A percentile compares a stretch with the other conserved stretches of the same genome.
phyloP scores from a whole-genome alignment of 2,888 invertebrate species.

The Tyria jacobaeae region DNA sequence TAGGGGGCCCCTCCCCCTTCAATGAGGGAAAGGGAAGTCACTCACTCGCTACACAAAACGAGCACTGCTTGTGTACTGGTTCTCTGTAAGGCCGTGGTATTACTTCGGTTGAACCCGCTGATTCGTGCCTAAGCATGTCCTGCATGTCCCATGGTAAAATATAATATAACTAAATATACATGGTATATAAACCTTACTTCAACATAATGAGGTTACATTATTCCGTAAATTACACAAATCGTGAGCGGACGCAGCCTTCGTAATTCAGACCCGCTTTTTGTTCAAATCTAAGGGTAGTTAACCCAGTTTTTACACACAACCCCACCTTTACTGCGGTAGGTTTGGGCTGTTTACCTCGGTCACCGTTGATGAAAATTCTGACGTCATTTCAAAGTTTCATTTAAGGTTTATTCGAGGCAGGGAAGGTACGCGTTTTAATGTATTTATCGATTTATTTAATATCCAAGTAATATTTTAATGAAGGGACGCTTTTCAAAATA shows the following conservation, averaged over 20 bases:
- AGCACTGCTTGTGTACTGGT: too few relatives aligned
- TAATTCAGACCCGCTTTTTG: constrained; percentile 14
- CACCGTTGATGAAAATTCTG: constrained; percentile 13
- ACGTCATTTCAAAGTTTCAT: constrained; percentile 2
- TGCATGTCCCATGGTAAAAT: too few relatives aligned
- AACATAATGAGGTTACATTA: constrained; percentile 17
- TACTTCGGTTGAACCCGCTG: too few relatives aligned
- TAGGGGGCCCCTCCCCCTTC: too few relatives aligned
- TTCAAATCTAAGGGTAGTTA: constrained; percentile 11
- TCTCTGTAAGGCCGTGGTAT: too few relatives aligned
- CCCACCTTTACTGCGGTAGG: constrained; percentile 17
- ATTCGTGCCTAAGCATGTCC: too few relatives aligned
- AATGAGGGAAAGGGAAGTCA: too few relatives aligned
- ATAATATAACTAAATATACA: too few relatives aligned
- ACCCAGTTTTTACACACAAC: constrained; percentile 21
- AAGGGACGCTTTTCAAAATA: background rate
- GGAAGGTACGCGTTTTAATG: background rate
- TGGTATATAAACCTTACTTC: constrained; percentile 15
- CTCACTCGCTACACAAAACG: too few relatives aligned
- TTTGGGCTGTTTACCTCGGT: constrained; percentile 16
- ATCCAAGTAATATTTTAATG: background rate
- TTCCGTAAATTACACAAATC: constrained; percentile 20
- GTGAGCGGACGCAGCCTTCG: constrained; percentile 6
- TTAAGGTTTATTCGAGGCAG: constrained; percentile 7
- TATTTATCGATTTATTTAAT: constrained; percentile 4